These are phyloP conservation scores for Ophiodon elongatus DNA, from an alignment of 2,113 vertebrate genomes.

Conservation along the genomic window DNA sequence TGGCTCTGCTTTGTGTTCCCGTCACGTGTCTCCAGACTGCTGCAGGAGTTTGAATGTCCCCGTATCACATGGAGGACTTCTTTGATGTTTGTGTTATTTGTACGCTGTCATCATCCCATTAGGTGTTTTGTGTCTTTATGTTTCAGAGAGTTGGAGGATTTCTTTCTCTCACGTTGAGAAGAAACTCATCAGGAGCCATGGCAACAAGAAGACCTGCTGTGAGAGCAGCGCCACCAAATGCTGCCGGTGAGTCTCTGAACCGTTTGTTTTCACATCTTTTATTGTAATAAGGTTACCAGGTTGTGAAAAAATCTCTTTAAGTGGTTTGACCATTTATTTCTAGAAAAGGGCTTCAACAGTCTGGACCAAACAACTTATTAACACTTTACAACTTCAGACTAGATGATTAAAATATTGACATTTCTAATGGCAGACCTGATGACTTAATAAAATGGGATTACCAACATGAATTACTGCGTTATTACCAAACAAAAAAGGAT, in stretches of 20 bases:
- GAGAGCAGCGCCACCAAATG: constrained; percentile 66
- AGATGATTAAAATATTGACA: neutral
- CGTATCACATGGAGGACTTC: neutral
- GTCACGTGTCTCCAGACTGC: neutral
- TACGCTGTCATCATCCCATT: neutral
- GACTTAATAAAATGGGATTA: neutral
- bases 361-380: neutral
- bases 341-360: neutral
- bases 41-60: neutral
- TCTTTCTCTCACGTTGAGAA: constrained; percentile 84
- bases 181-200: constrained; percentile 75
- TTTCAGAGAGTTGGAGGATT: constrained; percentile 83
- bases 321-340: neutral
- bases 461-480: neutral
- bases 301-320: neutral
- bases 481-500: neutral
- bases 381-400: neutral
- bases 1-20: too few relatives aligned
- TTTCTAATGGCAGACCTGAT: neutral
- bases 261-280: neutral
- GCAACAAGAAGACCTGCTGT: constrained; percentile 78
- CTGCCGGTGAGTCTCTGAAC: constrained; percentile 73
- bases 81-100: neutral
- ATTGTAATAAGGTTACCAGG: neutral
- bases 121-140: neutral